These are phyloP conservation scores for Psylliodes chrysocephalus DNA, from an alignment of 2,888 invertebrate genomes.

Conservation along the genomic window DNA sequence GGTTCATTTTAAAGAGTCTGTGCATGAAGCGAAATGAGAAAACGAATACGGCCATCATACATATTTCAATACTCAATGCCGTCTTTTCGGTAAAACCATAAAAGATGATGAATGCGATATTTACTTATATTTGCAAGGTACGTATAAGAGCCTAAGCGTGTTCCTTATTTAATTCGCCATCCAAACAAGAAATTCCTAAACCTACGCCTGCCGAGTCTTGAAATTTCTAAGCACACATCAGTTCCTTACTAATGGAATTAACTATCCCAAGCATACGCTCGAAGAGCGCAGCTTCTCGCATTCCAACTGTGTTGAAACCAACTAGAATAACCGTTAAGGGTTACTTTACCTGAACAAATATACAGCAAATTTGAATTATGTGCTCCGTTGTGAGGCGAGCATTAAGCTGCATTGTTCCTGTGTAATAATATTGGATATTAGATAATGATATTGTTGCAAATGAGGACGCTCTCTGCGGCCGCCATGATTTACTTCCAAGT, in stretches of 20 bases:
- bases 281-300: slow-evolving; percentile 23
- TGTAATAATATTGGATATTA: slow-evolving; percentile 49
- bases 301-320: slow-evolving; percentile 29
- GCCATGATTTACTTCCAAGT: slow-evolving; percentile 21
- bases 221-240: slow-evolving; percentile 34
- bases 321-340: slow-evolving; percentile 37
- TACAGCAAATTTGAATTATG: slow-evolving; percentile 47
- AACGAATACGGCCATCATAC: background rate
- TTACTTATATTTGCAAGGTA: background rate
- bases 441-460: slow-evolving; percentile 47
- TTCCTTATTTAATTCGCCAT: slow-evolving; percentile 26
- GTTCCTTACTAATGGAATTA: slow-evolving; percentile 33
- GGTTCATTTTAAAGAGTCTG: no score
- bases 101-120: slow-evolving; percentile 8
- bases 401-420: slow-evolving; percentile 46
- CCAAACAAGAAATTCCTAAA: slow-evolving; percentile 27
- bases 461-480: slow-evolving; percentile 35
- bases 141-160: slow-evolving; percentile 22
- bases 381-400: slow-evolving; percentile 39
- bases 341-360: slow-evolving; percentile 41
- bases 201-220: slow-evolving; percentile 18
- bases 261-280: slow-evolving; percentile 31
- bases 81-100: background rate
- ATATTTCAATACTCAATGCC: background rate
- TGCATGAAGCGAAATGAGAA: background rate